Evolutionary conservation across 2,113 vertebrate species (phyloP).

Genomic region (Hucho hucho): DNA sequence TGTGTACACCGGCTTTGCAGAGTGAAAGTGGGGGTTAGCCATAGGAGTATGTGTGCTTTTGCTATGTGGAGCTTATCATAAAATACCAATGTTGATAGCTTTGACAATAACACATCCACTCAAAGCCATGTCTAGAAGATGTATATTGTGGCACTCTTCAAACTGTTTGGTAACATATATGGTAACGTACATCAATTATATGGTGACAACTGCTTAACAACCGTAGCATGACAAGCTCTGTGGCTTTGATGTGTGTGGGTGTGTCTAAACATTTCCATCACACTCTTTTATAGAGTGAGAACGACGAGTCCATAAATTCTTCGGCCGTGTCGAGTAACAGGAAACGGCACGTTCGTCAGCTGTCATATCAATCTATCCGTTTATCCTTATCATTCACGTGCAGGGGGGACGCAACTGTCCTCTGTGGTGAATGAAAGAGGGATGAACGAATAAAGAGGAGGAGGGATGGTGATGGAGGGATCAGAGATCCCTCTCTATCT

Average conservation of each 20-base stretch:
- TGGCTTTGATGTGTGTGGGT: too few relatives aligned
- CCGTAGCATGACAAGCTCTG: too few relatives aligned
- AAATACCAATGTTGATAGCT: too few relatives aligned
- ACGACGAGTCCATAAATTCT: constrained; percentile 61
- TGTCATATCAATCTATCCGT: constrained; percentile 61
- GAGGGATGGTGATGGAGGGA: constrained; percentile 63
- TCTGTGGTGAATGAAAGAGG: constrained; percentile 60
- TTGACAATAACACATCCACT: too few relatives aligned
- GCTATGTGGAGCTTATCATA: too few relatives aligned
- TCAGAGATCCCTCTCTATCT: constrained; percentile 60
- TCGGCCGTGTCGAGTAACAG: constrained; percentile 47
- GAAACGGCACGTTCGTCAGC: constrained; percentile 59
- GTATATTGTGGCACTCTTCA: too few relatives aligned
- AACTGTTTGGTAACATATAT: too few relatives aligned
- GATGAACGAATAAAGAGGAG: constrained; percentile 56
- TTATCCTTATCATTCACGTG: constrained; percentile 38
- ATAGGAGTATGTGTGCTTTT: too few relatives aligned
- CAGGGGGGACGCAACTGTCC: constrained; percentile 41
- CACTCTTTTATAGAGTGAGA: not conserved
- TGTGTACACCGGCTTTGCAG: not conserved
- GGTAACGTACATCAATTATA: too few relatives aligned
- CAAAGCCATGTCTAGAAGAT: too few relatives aligned
- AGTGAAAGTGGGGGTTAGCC: too few relatives aligned
- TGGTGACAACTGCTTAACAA: too few relatives aligned
- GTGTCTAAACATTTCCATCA: not conserved